Base-by-base conservation (phyloP, 2,888 invertebrate species). In the Serrognathus titanus region DNA sequence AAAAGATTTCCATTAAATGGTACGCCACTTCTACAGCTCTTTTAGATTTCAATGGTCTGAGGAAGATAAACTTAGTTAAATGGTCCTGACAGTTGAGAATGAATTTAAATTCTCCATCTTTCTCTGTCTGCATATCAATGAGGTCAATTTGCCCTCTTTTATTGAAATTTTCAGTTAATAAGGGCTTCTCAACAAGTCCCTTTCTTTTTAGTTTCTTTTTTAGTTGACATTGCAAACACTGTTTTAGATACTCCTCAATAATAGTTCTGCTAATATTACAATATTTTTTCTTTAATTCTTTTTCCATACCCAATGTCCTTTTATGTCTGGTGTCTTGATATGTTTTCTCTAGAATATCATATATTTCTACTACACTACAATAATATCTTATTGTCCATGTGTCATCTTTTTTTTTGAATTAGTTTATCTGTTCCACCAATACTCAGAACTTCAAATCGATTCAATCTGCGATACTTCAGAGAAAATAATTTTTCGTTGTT, bases 1-100 rank as follows among this genome's bases (percentile, higher is more conserved):
- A 12, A 49, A 11, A 24, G 2, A 49, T 8, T 11, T 49, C 36
- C 49, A 49, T 12, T 11, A 51, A 48, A 48, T 51, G 36, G 11
- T 47, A 48, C n/a, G 36, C 53, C 5, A 53, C 46, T 10, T 53
- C 46, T 36, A 48, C n/a, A n/a, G 47, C 47, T 11, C 53, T n/a
- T 20, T 47, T 35, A 3, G 38, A 31, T 48, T 41, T 38, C 46
- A 49, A 41, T 12, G 41, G 16, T 37, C 41, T n/a, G 8, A 49
- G 39, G n/a, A 40, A 31, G 12, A 54, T 31, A 48, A 54, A 54
- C 24, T 54, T 24, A 16, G 61, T 61, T 38, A 57, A 37, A 39
- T 61, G 59, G 38, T 61, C 59, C 51, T 61, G 49, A 48, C 59
- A 59, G 35, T 48, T 35, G 13, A 61, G 11, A 39, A 61, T 52